phyloP scores from a whole-genome alignment of 2,888 invertebrate species.

The Polymixis lichenea region DNA sequence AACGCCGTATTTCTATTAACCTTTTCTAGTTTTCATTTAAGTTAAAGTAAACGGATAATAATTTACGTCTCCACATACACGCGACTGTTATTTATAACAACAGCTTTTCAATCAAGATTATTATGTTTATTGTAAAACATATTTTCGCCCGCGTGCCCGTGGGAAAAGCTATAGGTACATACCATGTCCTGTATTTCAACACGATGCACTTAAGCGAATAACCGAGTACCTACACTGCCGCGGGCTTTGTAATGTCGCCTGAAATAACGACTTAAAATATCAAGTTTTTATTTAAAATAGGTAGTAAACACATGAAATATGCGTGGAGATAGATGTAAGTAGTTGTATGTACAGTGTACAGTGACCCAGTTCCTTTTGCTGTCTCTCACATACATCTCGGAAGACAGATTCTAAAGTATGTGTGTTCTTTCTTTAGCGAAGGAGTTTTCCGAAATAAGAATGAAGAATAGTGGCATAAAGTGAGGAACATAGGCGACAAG shows the following conservation, averaged over 20 bases:
- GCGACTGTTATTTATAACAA: conserved; percentile 36
- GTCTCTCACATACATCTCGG: background rate
- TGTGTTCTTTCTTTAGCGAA: conserved; percentile 3
- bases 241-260: conserved; percentile 40
- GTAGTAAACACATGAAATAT: conserved; percentile 22
- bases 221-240: conserved; percentile 25
- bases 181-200: conserved; percentile 45
- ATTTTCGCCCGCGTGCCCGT: conserved; percentile 22
- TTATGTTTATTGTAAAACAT: conserved; percentile 42
- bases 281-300: conserved; percentile 49
- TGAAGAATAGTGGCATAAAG: conserved; percentile 1
- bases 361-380: conserved; percentile 36
- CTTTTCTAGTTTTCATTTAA: conserved; percentile 10
- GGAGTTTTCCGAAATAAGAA: background rate
- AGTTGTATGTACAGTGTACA: background rate
- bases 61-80: conserved; percentile 30
- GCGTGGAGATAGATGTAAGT: background rate
- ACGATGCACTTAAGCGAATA: conserved; percentile 58
- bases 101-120: conserved; percentile 48
- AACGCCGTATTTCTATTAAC: background rate
- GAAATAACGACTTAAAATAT: conserved; percentile 52
- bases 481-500: conserved; percentile 17
- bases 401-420: conserved; percentile 7
- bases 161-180: conserved; percentile 28
- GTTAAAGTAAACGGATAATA: conserved; percentile 13